These are phyloP conservation scores for Drosophila algonquin DNA, from an alignment of 2,888 invertebrate species.

Conservation along the genomic window DNA sequence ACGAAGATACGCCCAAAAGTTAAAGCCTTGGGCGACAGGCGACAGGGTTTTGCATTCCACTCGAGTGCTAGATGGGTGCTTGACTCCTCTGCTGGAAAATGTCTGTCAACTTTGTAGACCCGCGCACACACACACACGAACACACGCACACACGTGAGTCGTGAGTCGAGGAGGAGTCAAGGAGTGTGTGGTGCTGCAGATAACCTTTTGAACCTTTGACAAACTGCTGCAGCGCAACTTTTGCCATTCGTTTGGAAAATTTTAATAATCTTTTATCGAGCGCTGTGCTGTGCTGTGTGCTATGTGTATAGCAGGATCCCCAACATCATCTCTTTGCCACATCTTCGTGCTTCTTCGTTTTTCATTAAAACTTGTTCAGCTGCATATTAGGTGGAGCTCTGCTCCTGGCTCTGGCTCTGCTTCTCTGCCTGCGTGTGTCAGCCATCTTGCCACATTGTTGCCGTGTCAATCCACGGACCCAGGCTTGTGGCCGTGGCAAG, in stretches of 20 bases:
- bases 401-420: background rate
- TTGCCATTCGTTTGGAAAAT: slow-evolving; percentile 72
- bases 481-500: slow-evolving; percentile 58
- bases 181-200: slow-evolving; percentile 26
- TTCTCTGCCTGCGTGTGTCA: slow-evolving; percentile 23
- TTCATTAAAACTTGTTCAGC: slow-evolving; percentile 50
- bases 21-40: slow-evolving; percentile 1
- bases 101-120: slow-evolving; percentile 37
- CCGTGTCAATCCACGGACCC: slow-evolving; percentile 50
- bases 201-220: slow-evolving; percentile 61
- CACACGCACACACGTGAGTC: background rate
- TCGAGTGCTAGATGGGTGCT: slow-evolving; percentile 49
- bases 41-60: slow-evolving; percentile 21
- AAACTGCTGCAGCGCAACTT: slow-evolving; percentile 53
- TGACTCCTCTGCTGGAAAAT: slow-evolving; percentile 28
- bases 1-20: background rate
- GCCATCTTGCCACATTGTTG: slow-evolving; percentile 58
- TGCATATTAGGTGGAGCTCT: slow-evolving; percentile 37
- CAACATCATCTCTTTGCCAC: slow-evolving; percentile 14
- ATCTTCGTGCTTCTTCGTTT: slow-evolving; percentile 33
- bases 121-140: slow-evolving; percentile 36
- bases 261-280: slow-evolving; percentile 80
- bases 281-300: slow-evolving; percentile 24
- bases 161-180: slow-evolving; percentile 18
- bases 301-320: slow-evolving; percentile 29